phyloP scores from a whole-genome alignment of 2,797 vertebrate genomes.

The Microchirus variegatus region DNA sequence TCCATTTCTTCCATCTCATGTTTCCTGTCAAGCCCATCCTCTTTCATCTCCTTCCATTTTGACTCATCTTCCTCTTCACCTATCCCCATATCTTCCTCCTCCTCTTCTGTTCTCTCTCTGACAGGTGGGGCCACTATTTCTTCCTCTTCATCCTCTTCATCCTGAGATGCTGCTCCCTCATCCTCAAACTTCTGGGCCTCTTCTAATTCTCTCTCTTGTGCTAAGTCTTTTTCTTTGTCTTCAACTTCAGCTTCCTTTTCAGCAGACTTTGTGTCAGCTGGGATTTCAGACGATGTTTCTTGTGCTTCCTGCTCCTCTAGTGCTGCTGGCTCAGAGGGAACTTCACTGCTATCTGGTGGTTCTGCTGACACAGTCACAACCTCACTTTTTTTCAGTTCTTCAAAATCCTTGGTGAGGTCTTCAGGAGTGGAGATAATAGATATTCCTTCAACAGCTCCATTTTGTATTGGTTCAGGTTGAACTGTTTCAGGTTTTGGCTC shows the following conservation, averaged over 20 bases:
- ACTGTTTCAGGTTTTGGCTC: slow-evolving; percentile 46
- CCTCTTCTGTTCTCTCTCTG: slow-evolving; percentile 62
- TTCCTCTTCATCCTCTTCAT: slow-evolving; percentile 80
- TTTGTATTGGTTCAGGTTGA: slow-evolving; percentile 54
- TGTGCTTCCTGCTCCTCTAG: slow-evolving; percentile 54
- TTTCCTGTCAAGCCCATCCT: slow-evolving; percentile 76
- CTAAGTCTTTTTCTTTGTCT: slow-evolving; percentile 54
- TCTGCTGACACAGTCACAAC: slow-evolving; percentile 54
- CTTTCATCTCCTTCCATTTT: slow-evolving; percentile 78
- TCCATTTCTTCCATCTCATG: slow-evolving; percentile 85
- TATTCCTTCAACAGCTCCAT: slow-evolving; percentile 71
- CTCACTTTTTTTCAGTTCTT: slow-evolving; percentile 82
- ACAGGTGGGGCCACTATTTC: slow-evolving; percentile 62
- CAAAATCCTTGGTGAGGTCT: slow-evolving; percentile 92
- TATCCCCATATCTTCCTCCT: slow-evolving; percentile 77
- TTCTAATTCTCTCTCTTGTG: slow-evolving; percentile 60
- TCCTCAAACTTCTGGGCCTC: slow-evolving; percentile 79
- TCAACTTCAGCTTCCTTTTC: slow-evolving; percentile 65
- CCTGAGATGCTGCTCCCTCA: slow-evolving; percentile 78
- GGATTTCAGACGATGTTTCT: slow-evolving; percentile 45
- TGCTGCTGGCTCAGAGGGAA: slow-evolving; percentile 35
- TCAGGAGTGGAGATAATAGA: slow-evolving; percentile 87
- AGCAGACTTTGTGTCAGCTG: slow-evolving; percentile 54
- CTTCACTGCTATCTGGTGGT: slow-evolving; percentile 32
- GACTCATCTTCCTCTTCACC: slow-evolving; percentile 86